Percentiles rank a stretch among this genome's conserved stretches.
phyloP scores from a whole-genome alignment of 2,888 invertebrate genomes.

The Caenorhabditis sulstoni region DNA sequence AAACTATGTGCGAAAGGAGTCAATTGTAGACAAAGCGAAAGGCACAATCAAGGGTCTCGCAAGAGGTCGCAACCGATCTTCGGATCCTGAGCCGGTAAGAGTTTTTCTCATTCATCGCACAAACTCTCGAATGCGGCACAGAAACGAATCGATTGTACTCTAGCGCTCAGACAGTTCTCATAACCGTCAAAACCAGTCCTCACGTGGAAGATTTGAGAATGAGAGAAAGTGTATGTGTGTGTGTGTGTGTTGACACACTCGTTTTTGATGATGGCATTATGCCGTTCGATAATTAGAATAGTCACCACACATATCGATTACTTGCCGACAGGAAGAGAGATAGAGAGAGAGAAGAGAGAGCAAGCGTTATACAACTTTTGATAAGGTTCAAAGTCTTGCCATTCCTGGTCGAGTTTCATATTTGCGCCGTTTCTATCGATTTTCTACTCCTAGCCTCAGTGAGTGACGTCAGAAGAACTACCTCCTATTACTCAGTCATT shows the following conservation, averaged over 20 bases:
- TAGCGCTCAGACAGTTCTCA: constrained; percentile 37
- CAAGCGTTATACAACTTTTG: neutral
- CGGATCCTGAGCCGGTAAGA: constrained; percentile 57
- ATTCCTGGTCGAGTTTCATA: constrained; percentile 9
- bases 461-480: too few species aligned
- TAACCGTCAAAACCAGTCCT: constrained; percentile 54
- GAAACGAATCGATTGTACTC: constrained; percentile 26
- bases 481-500: neutral
- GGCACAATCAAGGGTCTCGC: constrained; percentile 74
- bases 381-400: constrained; percentile 6
- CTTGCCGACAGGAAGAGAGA: neutral
- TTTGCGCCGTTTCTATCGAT: constrained; percentile 11
- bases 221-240: neutral
- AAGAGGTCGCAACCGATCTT: constrained; percentile 55
- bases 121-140: constrained; percentile 8
- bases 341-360: too few species aligned
- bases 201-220: constrained; percentile 20
- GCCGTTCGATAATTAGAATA: constrained; percentile 37
- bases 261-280: constrained; percentile 21
- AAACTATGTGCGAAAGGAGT: constrained; percentile 98
- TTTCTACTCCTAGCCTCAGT: neutral
- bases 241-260: constrained; percentile 38
- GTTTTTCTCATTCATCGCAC: constrained; percentile 13
- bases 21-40: constrained; percentile 86
- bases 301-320: neutral